These are phyloP conservation scores for Pelusios castaneus DNA, from an alignment of 2,113 vertebrate species.

Conservation along the genomic window DNA sequence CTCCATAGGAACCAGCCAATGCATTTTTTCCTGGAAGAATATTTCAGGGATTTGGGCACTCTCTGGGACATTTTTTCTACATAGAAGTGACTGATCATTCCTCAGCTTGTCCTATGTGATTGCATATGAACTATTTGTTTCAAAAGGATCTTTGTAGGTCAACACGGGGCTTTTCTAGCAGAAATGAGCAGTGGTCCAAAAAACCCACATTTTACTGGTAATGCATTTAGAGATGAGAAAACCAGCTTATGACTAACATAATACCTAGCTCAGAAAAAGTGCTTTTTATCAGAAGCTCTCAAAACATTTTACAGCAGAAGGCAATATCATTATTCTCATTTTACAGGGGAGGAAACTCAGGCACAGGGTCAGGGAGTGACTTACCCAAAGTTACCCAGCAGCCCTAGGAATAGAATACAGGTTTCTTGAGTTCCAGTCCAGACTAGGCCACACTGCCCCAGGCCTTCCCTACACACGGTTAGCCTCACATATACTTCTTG, in stretches of 20 bases:
- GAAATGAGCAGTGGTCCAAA: background rate
- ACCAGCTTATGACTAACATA: background rate
- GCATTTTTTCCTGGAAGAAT: background rate
- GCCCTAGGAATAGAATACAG: background rate
- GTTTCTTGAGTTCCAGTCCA: background rate
- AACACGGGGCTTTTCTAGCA: background rate
- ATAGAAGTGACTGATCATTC: background rate
- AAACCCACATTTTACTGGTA: background rate
- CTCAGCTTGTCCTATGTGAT: background rate
- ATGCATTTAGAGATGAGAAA: background rate
- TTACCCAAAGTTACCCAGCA: background rate
- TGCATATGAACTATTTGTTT: background rate
- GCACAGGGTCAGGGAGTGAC: background rate
- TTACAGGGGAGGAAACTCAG: background rate
- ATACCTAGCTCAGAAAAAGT: background rate
- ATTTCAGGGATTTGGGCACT: background rate
- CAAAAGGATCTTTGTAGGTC: background rate
- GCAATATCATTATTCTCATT: background rate
- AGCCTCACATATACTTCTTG: background rate
- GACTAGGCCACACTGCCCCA: background rate
- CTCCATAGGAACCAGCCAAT: background rate
- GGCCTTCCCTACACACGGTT: background rate
- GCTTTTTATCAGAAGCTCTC: background rate
- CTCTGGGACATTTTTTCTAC: background rate
- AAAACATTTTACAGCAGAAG: background rate